A percentile compares a stretch with the other conserved stretches of the same genome.
Evolutionary conservation across 2,113 vertebrate species (phyloP).

Genomic region (Syngnathus floridae): DNA sequence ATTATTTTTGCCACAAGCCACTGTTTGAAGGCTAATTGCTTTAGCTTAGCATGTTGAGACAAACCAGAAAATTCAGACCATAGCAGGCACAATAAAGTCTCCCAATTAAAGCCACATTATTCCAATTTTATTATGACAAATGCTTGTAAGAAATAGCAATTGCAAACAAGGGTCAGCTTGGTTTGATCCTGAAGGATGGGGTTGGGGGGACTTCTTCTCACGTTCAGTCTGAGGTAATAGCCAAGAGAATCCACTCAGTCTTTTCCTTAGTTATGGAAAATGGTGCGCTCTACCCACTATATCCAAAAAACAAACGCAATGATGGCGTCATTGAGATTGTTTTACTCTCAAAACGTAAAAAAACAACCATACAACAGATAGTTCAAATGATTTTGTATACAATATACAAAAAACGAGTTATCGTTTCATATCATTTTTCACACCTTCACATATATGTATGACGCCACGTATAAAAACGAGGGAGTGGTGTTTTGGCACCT

Average conservation of each 20-base stretch:
- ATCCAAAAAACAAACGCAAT: no score
- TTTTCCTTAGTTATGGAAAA: not conserved
- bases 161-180: slow-evolving; percentile 78
- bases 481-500: not conserved
- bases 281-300: no score
- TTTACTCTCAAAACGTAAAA: slow-evolving; percentile 3
- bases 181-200: slow-evolving; percentile 67
- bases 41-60: no score
- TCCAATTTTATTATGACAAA: slow-evolving; percentile 90
- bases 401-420: slow-evolving; percentile 48
- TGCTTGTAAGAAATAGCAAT: slow-evolving; percentile 90
- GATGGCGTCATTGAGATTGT: not conserved
- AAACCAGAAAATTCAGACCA: no score
- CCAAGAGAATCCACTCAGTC: slow-evolving; percentile 70
- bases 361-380: slow-evolving; percentile 15
- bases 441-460: slow-evolving; percentile 22
- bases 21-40: not conserved
- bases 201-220: slow-evolving; percentile 67
- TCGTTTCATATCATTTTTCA: slow-evolving; percentile 16
- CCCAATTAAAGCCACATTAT: no score
- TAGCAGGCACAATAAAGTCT: no score
- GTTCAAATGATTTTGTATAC: slow-evolving; percentile 53
- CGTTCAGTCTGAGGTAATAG: slow-evolving; percentile 68
- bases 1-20: no score
- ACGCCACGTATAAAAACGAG: not conserved